Base-by-base conservation (phyloP, 2,797 vertebrate species). In the Natrix natrix region DNA sequence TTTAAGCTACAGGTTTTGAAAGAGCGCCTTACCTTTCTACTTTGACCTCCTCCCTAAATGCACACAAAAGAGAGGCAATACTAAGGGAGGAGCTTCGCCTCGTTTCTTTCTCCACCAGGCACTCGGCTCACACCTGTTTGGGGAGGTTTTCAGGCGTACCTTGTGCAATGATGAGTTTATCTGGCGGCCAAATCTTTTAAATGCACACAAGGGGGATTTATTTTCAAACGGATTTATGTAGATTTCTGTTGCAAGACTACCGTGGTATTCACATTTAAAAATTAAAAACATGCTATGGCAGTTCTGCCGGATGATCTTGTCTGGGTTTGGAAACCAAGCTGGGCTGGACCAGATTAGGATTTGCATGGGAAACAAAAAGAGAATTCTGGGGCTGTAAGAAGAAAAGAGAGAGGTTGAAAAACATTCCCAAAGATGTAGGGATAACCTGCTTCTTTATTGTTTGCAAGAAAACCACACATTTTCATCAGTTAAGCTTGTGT, bases 1-100 rank as follows among this genome's bases (percentile, higher is more conserved):
- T 78, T 32, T 28, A 1, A 1, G 12, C 37, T 66, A 7, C 83
- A 87, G n/a, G 13, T 87, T 55, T 52, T 61, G 28, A 26, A 32
- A 83, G 20, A 1, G 7, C 86, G 14, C n/a, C 43, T 16, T 87
- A 93, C 92, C 89, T 2, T 87, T 90, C 28, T 20, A 5, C 55
- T 69, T 20, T 87, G 89, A 90, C 54, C 92, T 90, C 92, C 61
- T 87, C 89, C 92, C 86, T 93, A 55, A 93, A 56, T 20, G 69
- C 61, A 87, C 89, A 91, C 24, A 26, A 20, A 22, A 52, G 12
- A 43, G 55, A 54, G 17, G 26, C 48, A 52, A 86, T 8, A n/a
- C 92, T 3, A 57, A 57, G n/a, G n/a, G n/a, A 59, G 89, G 28
- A 91, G 90, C n/a, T 26, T 56, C 16, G 5, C 8, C 56, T 43